Conservation (phyloP, 2,797 vertebrate species). For the Epinephelus awoara region DNA sequence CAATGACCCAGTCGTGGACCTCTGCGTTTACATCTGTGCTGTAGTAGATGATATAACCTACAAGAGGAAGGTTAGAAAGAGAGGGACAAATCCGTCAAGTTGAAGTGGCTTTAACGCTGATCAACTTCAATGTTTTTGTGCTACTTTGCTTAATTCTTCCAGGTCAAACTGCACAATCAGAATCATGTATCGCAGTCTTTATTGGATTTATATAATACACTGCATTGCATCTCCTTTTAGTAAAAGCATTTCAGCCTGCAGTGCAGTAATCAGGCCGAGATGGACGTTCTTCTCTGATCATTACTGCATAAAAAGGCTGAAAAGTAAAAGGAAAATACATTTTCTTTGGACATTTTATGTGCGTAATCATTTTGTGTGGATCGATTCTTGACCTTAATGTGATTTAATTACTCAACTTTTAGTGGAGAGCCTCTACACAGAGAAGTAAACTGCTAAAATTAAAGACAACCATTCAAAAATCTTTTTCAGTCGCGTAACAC, state of each 20-base stretch:
- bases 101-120: not conserved
- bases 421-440: not conserved
- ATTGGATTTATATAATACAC: not conserved
- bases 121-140: not conserved
- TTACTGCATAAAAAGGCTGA: not conserved
- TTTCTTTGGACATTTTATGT: not conserved
- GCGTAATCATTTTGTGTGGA: not conserved
- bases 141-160: not conserved
- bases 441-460: not conserved
- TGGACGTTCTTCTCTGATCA: not conserved
- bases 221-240: not conserved
- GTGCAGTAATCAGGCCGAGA: not conserved
- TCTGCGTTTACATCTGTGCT: constrained; percentile 97
- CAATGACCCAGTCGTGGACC: constrained; percentile 98
- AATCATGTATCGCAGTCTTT: not conserved
- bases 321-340: not conserved
- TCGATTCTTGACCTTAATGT: not conserved
- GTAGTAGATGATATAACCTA: constrained; percentile 99
- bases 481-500: not conserved
- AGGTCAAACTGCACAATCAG: not conserved
- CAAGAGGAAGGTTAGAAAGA: not conserved
- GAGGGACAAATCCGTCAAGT: not conserved
- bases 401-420: not conserved
- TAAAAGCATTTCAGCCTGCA: not conserved
- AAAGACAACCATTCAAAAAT: not conserved